Evolutionary conservation across 2,113 vertebrate species (phyloP), one percentile per base, ranked within the genome.

Genomic region (Otocyon megalotis): DNA sequence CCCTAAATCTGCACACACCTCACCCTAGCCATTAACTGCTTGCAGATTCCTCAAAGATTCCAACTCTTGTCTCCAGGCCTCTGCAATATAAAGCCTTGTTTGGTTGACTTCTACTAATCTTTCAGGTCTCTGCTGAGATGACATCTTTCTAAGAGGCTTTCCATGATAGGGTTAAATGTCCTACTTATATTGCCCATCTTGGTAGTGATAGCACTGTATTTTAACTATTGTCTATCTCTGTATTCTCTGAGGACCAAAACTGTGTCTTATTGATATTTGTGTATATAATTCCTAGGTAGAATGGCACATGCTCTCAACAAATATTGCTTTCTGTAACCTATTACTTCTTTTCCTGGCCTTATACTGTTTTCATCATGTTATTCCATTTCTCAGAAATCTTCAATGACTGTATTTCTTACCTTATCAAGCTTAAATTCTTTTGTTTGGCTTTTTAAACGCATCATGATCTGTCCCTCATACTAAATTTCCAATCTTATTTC

Each of bases 401-500:
- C 53, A 65, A 26, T 30, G 43, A 15, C 30, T 97, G n/a, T 74
- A 7, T 90, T 84, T 96, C 43, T 19, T 67, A 30, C 5, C 15
- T 85, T 91, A 82, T 32, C 53, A 86, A 92, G 35, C 79, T 94
- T 80, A 92, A 90, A 92, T 77, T 65, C 19, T 12, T 92, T 37
- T 93, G 60, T 17, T 76, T 56, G 8, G n/a, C 13, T 86, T 89
- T 82, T 91, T 94, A 54, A 72, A 30, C 10, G 26, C 12, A 24
- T 69, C 35, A 76, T 3, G 24, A 60, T 81, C 28, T 91, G 15
- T 56, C 37, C 56, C 2, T 79, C 17, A 76, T 77, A 77, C 17
- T 48, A 76, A 76, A 91, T 43, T 86, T 92, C 32, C 54, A 84
- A 24, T 74, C 32, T 88, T 85, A 74, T 95, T 97, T 85, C 48